A percentile compares a stretch with the other conserved stretches of the same genome.
These are phyloP conservation scores for Agriotes lineatus DNA, from an alignment of 2,888 invertebrate genomes.

Conservation along the genomic window DNA sequence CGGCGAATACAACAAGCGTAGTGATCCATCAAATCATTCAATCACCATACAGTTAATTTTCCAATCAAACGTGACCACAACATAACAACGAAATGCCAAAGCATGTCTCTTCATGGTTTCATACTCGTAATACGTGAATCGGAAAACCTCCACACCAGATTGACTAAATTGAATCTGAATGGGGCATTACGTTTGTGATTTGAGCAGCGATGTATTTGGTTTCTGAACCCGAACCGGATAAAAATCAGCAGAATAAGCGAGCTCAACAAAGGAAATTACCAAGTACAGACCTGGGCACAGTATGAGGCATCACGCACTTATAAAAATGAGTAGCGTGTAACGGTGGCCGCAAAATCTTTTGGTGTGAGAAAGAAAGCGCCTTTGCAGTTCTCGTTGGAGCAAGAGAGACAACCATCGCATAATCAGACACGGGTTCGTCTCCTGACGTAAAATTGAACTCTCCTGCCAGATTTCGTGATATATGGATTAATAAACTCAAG, in stretches of 20 bases:
- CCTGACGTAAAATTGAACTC: constrained; percentile 37
- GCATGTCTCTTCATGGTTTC: constrained; percentile 25
- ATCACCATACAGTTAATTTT: constrained; percentile 29
- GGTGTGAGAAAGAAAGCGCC: background rate
- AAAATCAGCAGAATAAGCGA: background rate
- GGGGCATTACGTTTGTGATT: background rate
- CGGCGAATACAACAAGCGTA: constrained; percentile 2
- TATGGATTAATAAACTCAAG: constrained; percentile 48
- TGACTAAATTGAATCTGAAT: constrained; percentile 7
- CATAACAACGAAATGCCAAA: constrained; percentile 19
- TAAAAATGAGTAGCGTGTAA: constrained; percentile 33
- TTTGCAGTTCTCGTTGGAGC: background rate
- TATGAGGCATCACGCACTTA: constrained; percentile 32
- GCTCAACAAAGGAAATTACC: background rate
- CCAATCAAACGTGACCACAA: constrained; percentile 26
- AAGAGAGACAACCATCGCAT: background rate
- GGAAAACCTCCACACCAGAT: background rate
- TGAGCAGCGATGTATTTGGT: background rate
- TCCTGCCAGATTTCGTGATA: constrained; percentile 46
- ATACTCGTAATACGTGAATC: constrained; percentile 14
- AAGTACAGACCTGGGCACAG: constrained; percentile 21
- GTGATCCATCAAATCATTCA: constrained; percentile 18
- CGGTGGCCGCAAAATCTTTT: constrained; percentile 16
- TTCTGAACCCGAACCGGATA: background rate
- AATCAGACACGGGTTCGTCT: constrained; percentile 29